These are phyloP conservation scores for Halyomorpha halys DNA, from an alignment of 1,140 invertebrate genomes.

Conservation along the genomic window DNA sequence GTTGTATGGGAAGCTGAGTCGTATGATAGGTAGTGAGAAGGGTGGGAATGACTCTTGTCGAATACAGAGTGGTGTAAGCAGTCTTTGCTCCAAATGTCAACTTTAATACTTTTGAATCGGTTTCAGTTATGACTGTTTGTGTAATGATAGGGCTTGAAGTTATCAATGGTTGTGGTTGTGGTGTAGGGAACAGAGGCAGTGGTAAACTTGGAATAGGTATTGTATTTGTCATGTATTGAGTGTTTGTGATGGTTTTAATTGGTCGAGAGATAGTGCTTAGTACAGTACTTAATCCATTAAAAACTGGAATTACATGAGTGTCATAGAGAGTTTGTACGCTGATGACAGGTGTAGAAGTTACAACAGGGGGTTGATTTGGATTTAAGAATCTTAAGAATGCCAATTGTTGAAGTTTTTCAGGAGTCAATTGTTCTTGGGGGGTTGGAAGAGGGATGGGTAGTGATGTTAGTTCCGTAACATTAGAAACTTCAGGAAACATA, in stretches of 20 bases:
- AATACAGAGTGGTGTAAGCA: conserved; percentile 73
- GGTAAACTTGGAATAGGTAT: conserved; percentile 43
- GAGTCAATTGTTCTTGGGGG: conserved; percentile 38
- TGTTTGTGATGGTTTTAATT: conserved; percentile 61
- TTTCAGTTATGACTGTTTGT: conserved; percentile 66
- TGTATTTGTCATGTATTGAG: conserved; percentile 62
- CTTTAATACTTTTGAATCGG: conserved; percentile 70
- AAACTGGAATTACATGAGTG: conserved; percentile 65
- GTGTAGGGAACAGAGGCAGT: conserved; percentile 38
- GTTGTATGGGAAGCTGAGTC: conserved; percentile 60
- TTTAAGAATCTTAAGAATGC: conserved; percentile 59
- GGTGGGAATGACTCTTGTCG: conserved; percentile 73
- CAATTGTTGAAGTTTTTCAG: conserved; percentile 63
- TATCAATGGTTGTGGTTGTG: conserved; percentile 46
- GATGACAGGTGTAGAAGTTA: conserved; percentile 62
- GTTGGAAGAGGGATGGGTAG: conserved; percentile 36
- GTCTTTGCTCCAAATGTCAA: conserved; percentile 81
- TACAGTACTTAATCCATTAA: conserved; percentile 59
- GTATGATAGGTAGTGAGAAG: conserved; percentile 70
- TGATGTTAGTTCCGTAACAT: conserved; percentile 16
- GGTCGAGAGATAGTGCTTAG: conserved; percentile 65
- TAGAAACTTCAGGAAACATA: conserved; percentile 29
- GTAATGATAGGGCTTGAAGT: conserved; percentile 71
- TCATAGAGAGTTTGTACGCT: conserved; percentile 68
- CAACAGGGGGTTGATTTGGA: conserved; percentile 52